These are phyloP conservation scores for Helicolenus hilgendorfi DNA, from an alignment of 2,797 vertebrate species.

Conservation along the genomic window DNA sequence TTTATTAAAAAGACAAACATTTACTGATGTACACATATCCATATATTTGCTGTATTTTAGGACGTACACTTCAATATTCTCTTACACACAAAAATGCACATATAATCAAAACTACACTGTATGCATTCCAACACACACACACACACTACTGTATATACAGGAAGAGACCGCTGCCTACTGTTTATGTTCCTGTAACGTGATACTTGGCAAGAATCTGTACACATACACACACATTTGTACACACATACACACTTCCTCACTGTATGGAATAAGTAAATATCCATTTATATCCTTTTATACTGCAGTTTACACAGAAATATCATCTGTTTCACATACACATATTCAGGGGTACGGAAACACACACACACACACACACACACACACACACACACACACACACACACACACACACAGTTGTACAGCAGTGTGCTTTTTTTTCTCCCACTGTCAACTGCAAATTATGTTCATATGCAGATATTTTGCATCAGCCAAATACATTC, in stretches of 20 bases:
- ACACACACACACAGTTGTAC: conserved; percentile 3
- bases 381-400: conserved; percentile 2
- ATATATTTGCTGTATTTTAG: background rate
- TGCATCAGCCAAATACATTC: background rate
- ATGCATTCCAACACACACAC: conserved; percentile 40
- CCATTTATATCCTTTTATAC: conserved; percentile 63
- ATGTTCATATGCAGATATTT: background rate
- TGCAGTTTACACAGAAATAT: conserved; percentile 65
- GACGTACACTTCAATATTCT: background rate
- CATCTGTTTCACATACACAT: conserved; percentile 42
- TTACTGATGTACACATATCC: background rate
- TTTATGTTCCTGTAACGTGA: conserved; percentile 84
- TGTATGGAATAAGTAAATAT: conserved; percentile 77
- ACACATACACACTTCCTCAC: conserved; percentile 60
- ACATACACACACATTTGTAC: conserved; percentile 19
- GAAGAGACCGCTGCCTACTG: conserved; percentile 71
- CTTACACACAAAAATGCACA: conserved; percentile 13
- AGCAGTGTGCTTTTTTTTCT: background rate
- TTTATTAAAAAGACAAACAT: conserved; percentile 14
- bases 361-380: conserved; percentile 3
- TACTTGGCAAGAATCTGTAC: conserved; percentile 62
- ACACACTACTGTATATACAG: conserved; percentile 72
- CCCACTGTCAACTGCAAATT: background rate
- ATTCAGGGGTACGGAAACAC: background rate
- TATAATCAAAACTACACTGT: conserved; percentile 25